A percentile compares a stretch with the other conserved stretches of the same genome.
phyloP scores from a whole-genome alignment of 2,797 vertebrate species.

The Rhinoraja longicauda region DNA sequence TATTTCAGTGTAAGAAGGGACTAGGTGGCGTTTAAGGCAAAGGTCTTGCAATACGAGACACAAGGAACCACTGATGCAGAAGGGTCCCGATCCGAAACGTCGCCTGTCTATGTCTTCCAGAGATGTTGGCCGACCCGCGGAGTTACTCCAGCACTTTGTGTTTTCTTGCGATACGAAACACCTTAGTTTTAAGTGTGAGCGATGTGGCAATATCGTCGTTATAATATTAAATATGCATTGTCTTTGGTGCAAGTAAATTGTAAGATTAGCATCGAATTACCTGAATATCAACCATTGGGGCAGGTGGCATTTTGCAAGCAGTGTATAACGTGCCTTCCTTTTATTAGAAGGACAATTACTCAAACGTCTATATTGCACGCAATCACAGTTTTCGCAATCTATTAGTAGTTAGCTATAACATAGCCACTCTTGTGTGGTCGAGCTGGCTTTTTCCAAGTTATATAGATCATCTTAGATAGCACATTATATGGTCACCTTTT shows the following conservation, averaged over 20 bases:
- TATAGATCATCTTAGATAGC: not conserved
- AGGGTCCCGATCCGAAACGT: no score
- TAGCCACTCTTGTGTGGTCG: not conserved
- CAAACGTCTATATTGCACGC: not conserved
- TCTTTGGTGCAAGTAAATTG: not conserved
- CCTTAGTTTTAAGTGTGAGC: not conserved
- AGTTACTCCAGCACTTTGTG: no score
- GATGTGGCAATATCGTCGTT: not conserved
- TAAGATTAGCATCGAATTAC: not conserved
- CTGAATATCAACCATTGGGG: not conserved
- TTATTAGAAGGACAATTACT: not conserved
- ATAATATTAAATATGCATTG: not conserved
- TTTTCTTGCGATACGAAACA: not conserved
- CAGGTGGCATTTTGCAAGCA: not conserved
- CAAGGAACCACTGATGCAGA: no score
- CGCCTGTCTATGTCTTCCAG: no score
- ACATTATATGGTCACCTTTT: not conserved
- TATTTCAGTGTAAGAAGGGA: not conserved
- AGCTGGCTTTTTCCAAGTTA: not conserved
- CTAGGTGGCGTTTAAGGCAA: not conserved
- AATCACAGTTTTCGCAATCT: not conserved
- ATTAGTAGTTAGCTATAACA: not conserved
- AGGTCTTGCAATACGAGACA: not conserved
- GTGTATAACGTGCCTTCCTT: not conserved
- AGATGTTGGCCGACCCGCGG: no score